A percentile compares a stretch with the other conserved stretches of the same genome.
Conservation (phyloP, 2,888 invertebrate genomes). For the Melanargia galathea region DNA sequence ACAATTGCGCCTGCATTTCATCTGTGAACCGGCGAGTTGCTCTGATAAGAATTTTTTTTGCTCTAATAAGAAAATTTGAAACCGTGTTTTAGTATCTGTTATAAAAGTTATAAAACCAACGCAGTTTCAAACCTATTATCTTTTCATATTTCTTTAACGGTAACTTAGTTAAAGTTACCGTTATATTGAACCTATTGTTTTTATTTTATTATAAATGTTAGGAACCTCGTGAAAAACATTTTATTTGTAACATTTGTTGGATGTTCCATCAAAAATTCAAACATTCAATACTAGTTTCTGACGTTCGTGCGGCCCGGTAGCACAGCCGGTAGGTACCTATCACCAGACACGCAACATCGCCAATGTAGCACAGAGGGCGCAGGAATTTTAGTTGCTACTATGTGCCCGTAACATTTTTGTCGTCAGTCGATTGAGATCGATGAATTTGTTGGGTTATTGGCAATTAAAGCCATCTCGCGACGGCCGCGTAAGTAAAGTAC, state of each 20-base stretch:
- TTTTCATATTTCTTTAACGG: no score
- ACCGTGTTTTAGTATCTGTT: no score
- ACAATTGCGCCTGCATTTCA: background rate
- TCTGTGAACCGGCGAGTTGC: background rate
- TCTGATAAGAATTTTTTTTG: background rate
- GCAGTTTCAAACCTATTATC: no score
- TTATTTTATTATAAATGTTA: no score
- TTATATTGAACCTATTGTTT: no score
- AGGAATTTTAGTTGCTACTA: conserved; percentile 12
- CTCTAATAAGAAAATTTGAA: no score
- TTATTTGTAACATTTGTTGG: conserved; percentile 1
- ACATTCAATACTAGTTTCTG: conserved; percentile 6
- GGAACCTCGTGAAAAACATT: background rate
- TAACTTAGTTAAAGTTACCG: no score
- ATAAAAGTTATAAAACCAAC: no score
- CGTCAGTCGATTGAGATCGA: background rate
- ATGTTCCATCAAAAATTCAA: background rate
- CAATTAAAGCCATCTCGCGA: background rate
- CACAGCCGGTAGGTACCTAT: no score
- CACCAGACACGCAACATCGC: conserved; percentile 1
- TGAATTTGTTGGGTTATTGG: conserved; percentile 2
- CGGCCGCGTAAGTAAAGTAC: no score
- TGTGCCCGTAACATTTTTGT: conserved; percentile 7
- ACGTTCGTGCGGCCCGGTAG: conserved; percentile 4
- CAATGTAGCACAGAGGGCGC: background rate